A percentile compares a stretch with the other conserved stretches of the same genome.
phyloP scores from a whole-genome alignment of 2,113 vertebrate genomes.

The Micronycteris hirsuta region DNA sequence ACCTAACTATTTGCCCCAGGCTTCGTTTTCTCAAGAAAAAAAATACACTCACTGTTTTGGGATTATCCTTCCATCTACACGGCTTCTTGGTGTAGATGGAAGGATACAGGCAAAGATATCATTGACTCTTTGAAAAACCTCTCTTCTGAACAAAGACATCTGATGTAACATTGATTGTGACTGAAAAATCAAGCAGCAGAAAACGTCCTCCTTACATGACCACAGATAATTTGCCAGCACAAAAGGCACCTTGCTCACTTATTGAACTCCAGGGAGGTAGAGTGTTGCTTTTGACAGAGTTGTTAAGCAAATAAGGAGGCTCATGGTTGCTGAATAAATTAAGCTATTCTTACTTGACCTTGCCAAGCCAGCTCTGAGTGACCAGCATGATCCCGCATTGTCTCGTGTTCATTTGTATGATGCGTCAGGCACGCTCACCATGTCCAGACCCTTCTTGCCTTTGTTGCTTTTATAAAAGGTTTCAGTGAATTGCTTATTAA shows the following conservation, averaged over 20 bases:
- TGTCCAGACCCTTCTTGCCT: conserved; percentile 37
- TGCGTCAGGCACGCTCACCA: conserved; percentile 4
- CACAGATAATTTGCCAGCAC: not conserved
- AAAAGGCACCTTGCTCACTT: conserved; percentile 53
- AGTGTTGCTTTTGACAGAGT: conserved; percentile 45
- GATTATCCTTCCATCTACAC: not conserved
- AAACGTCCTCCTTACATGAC: not conserved
- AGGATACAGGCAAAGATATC: conserved; percentile 13
- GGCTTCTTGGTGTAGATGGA: not conserved
- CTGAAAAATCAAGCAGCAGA: not conserved
- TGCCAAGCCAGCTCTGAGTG: conserved; percentile 54
- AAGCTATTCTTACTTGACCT: conserved; percentile 68
- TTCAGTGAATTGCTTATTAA: conserved; percentile 73
- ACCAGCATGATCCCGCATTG: conserved; percentile 57
- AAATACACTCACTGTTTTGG: not conserved
- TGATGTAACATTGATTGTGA: conserved; percentile 41
- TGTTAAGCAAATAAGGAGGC: conserved; percentile 55
- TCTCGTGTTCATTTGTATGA: conserved; percentile 16
- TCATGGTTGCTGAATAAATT: conserved; percentile 46
- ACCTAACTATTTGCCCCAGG: not conserved
- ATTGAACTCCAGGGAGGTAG: not conserved
- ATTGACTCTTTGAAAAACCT: not conserved
- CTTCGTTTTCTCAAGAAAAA: not conserved
- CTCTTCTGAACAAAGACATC: not conserved
- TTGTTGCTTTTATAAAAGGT: conserved; percentile 72